Base-by-base conservation (phyloP, 2,113 vertebrate species). In the Uropsilus gracilis region DNA sequence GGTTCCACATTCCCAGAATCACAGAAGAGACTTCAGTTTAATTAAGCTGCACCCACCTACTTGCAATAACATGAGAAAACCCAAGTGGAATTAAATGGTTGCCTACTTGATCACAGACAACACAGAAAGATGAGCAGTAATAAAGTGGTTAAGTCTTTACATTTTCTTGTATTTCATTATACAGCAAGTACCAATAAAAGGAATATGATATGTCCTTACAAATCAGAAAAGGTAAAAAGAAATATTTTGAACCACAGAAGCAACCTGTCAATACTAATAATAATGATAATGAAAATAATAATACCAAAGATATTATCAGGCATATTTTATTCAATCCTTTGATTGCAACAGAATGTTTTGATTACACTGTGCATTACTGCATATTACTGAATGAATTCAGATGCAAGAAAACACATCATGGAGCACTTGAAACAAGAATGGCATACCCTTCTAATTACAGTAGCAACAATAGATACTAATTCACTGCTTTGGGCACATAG, bases 401-500 rank as follows among this genome's bases (percentile, higher is more conserved):
- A 64, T 69, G 44, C 2, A 82, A 88, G 17, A 69, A 84, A 72
- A 61, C 3, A 90, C 22, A 75, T 8, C 5, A 53, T 17, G 2
- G 28, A 90, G 9, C 4, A 26, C n/a, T 90, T 66, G 16, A 92
- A 96, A 77, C 34, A 94, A 69, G 68, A 91, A 83, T 76, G 89
- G 75, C 46, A 63, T 18, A 71, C 32, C 10, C 13, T 90, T 81
- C 46, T 53, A 89, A 46, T 75, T 86, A 91, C 6, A 91, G 46
- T 18, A 82, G 75, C 17, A 91, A 8, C 22, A 86, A 1, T 91
- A 75, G 42, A 89, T 72, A 28, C 83, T 89, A 86, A 83, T 87
- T 42, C 44, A 95, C 92, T 75, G 18, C 55, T 57, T 1, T 96
- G 86, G 92, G 46, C n/a, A 71, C 66, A 83, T 91, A 91, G 69